Evolutionary conservation across 2,113 vertebrate genomes (phyloP), one percentile per base, ranked within the genome.

Genomic region (Martes martes): DNA sequence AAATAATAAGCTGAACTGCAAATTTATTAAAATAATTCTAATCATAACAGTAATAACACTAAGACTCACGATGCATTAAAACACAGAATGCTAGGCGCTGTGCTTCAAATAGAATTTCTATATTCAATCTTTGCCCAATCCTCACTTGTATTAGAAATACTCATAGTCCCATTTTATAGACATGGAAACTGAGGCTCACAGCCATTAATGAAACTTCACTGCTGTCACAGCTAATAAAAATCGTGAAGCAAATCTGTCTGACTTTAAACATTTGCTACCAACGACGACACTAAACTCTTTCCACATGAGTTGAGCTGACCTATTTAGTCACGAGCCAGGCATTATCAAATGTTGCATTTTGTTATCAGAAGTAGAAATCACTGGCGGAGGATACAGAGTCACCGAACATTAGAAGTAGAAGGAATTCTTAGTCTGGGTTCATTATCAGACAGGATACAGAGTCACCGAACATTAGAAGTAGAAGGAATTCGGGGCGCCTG

Each of bases 361-460:
- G 36, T 94, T 94, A 85, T 73, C 63, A 96, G 89, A 97, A 95
- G 71, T 85, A 90, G 95, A 96, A 92, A 97, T 84, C 80, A 94
- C 85, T 93, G 90, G 84, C 76, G 1, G 80, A 89, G 28, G 80
- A 84, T 88, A 92, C 28, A 81, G 67, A 96, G 63, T 88, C 91
- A 95, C 69, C 91, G 84, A 92, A 82, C 36, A 97, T 65, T 95
- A 83, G 42, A 95, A 96, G 52, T n/a, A 95, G 79, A 86, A 96
- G 95, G 92, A 97, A 92, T n/a, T 84, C 57, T 95, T 92, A 50
- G 83, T 47, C 31, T 92, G 95, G 87, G 45, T 71, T 96, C 18
- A 15, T 94, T 89, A 89, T 79, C 59, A 92, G 13, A 92, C 42
- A 93, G 61, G 39, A 39, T 39, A 39, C 39, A 39, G 39, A 39